phyloP scores from a whole-genome alignment of 53 echinoderm and acorn worm genomes.

The Zoroaster sp. region DNA sequence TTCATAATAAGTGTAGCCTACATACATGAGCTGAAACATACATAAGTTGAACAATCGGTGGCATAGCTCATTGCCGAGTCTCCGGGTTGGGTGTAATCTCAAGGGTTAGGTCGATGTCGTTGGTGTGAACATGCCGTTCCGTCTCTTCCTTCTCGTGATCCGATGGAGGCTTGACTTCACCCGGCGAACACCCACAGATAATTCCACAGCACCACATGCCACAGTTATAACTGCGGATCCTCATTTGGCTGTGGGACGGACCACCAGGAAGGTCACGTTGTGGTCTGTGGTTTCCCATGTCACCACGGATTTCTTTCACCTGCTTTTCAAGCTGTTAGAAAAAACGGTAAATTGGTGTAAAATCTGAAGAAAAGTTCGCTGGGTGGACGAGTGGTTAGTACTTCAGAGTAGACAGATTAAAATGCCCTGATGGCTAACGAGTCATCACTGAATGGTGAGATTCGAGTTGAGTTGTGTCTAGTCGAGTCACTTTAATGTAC shows the following conservation, averaged over 20 bases:
- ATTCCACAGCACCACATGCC: background rate
- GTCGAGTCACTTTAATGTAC: too few relatives aligned
- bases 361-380: background rate
- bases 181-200: background rate
- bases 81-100: background rate
- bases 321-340: background rate
- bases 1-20: too few relatives aligned
- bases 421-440: too few relatives aligned
- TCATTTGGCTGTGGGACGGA: background rate
- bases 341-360: too few relatives aligned
- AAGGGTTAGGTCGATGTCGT: background rate
- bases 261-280: background rate
- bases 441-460: too few relatives aligned
- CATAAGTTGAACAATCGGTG: too few relatives aligned
- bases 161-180: background rate
- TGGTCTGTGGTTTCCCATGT: background rate
- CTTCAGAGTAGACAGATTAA: too few relatives aligned
- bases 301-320: background rate
- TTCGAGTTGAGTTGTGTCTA: too few relatives aligned
- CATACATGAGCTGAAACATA: too few relatives aligned
- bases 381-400: too few relatives aligned
- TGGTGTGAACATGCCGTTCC: background rate
- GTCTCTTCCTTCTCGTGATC: background rate
- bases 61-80: too few relatives aligned
- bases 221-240: background rate